phyloP scores from a whole-genome alignment of 2,888 invertebrate species.

The Acanthosoma haemorrhoidale region DNA sequence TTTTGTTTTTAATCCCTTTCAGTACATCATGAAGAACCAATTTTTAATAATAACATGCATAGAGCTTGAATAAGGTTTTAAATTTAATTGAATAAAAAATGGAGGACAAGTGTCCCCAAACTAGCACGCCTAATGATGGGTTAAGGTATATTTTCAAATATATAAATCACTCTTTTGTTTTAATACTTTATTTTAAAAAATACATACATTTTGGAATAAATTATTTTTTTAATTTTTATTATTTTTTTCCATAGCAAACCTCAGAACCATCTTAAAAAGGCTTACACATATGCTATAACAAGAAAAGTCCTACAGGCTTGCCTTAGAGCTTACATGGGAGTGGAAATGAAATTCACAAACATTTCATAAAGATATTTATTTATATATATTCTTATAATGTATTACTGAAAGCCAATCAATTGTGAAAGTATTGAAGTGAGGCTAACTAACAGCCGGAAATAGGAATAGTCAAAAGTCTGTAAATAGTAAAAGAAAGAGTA shows the following conservation, averaged over 20 bases:
- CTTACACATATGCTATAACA: background rate
- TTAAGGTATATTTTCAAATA: no score
- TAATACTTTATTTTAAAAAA: constrained; percentile 10
- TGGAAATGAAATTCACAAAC: constrained; percentile 3
- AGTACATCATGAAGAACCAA: no score
- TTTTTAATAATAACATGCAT: no score
- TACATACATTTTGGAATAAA: constrained; percentile 2
- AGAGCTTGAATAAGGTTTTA: no score
- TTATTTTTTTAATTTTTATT: constrained; percentile 4
- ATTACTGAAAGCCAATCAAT: constrained; percentile 29
- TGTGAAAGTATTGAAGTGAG: constrained; percentile 27
- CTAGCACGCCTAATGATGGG: no score
- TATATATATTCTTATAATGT: constrained; percentile 24
- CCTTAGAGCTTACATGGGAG: background rate
- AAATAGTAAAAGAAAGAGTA: background rate
- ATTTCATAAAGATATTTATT: constrained; percentile 24
- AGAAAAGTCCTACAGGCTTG: background rate
- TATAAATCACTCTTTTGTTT: no score
- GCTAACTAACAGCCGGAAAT: constrained; percentile 26
- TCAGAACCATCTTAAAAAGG: constrained; percentile 1
- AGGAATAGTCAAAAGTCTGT: constrained; percentile 12
- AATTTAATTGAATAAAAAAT: no score
- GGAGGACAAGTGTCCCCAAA: no score
- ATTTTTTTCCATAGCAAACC: constrained; percentile 10
- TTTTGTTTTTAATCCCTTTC: no score